Evolutionary conservation across 2,888 invertebrate species (phyloP), one percentile per base, ranked within the genome.

Genomic region (Drosophila melanosoma): DNA sequence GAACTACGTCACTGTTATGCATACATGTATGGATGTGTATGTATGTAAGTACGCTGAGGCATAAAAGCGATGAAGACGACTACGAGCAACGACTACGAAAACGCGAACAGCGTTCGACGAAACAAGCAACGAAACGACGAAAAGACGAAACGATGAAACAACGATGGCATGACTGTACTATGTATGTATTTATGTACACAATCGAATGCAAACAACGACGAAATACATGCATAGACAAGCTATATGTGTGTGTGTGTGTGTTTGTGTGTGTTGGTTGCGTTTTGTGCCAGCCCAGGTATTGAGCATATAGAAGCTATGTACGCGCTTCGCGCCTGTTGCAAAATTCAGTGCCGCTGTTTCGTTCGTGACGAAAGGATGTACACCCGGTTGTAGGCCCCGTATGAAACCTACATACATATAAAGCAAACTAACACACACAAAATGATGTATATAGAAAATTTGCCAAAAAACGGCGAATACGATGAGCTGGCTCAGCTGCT

Each of bases 321-420:
- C 81, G 65, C 76, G 83, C 76, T 69, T 74, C 87, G 89, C 76
- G 89, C 87, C 85, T 86, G 84, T 90, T 80, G 87, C 89, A 90
- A 83, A 82, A 86, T 89, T 89, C 87, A 91, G 87, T 89, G 70
- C 74, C 70, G 84, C 75, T 64, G 72, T 78, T 75, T 87, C 78
- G 74, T 81, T 89, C 89, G 90, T 82, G 80, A 84, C 72, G 90
- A 84, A 85, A 90, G 89, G 89, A 90, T 89, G 89, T 87, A 90
- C 90, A 78, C 66, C 69, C 80, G 88, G 70, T 80, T 77, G 69
- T 79, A 74, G 82, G 38, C 42, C 42, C 45, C 68, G 72, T 69
- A 81, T 72, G 81, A 60, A 78, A 68, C 45, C 38, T 53, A 66
- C 60, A 79, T 52, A 60, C 56, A 38, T 20, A 49, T 49, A 29